Conservation (phyloP, 2,888 invertebrate species). For the Drosophila pegasa region DNA sequence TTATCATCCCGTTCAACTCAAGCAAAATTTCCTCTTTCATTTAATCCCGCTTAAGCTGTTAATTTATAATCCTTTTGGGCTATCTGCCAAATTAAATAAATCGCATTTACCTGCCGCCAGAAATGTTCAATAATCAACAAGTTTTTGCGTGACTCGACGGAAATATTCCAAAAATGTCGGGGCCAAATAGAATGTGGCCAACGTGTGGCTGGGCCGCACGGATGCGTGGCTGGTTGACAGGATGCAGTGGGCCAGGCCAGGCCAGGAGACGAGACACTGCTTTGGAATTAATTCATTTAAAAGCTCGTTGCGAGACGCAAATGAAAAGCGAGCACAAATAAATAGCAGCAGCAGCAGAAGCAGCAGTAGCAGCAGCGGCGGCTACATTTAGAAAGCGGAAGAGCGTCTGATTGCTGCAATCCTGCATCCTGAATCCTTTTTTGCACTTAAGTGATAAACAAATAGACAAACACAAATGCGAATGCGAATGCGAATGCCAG, state of each 20-base stretch:
- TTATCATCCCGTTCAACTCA: too few species aligned
- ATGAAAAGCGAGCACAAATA: slow-evolving; percentile 9
- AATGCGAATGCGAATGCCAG: slow-evolving; percentile 37
- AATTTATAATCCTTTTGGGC: slow-evolving; percentile 1
- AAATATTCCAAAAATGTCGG: slow-evolving; percentile 30
- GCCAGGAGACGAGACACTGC: slow-evolving; percentile 20
- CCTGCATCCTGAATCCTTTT: slow-evolving; percentile 68
- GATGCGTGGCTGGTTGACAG: slow-evolving; percentile 2
- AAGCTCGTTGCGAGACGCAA: slow-evolving; percentile 65
- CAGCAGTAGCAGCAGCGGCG: not conserved
- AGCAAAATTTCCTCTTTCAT: too few species aligned
- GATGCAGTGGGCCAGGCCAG: not conserved
- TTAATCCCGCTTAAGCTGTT: not conserved
- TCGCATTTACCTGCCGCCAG: slow-evolving; percentile 16
- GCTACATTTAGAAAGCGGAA: slow-evolving; percentile 51
- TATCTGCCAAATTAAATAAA: not conserved
- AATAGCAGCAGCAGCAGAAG: slow-evolving; percentile 34
- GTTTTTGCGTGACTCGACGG: slow-evolving; percentile 11
- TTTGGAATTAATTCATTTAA: slow-evolving; percentile 78
- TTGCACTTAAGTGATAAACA: slow-evolving; percentile 80
- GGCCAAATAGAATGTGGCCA: slow-evolving; percentile 32
- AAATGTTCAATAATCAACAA: slow-evolving; percentile 27
- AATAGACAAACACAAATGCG: slow-evolving; percentile 67
- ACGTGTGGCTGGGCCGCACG: slow-evolving; percentile 11
- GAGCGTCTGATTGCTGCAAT: slow-evolving; percentile 44